A percentile compares a stretch with the other conserved stretches of the same genome.
These are phyloP conservation scores for Euura saliciscinereae DNA, from an alignment of 1,140 invertebrate genomes.

Conservation along the genomic window DNA sequence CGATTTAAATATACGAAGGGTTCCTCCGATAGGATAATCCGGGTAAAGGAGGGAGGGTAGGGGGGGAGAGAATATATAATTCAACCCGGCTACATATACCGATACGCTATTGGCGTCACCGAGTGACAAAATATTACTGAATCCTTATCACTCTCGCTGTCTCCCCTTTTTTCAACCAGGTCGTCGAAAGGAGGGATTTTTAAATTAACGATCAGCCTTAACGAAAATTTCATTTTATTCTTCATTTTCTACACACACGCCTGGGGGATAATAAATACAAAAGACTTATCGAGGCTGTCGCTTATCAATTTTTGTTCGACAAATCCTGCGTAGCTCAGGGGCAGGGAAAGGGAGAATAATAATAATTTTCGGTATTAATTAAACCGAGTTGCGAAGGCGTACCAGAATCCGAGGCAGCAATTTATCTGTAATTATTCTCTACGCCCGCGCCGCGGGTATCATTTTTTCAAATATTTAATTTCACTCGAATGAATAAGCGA, in stretches of 20 bases:
- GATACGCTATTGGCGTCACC: not conserved
- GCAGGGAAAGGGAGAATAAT: too few relatives aligned
- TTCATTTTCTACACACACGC: not conserved
- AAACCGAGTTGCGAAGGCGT: too few relatives aligned
- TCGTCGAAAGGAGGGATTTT: not conserved
- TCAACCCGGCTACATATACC: not conserved
- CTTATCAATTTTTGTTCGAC: not conserved
- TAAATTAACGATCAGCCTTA: not conserved
- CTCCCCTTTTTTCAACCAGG: slow-evolving; percentile 9
- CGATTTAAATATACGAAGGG: slow-evolving; percentile 43
- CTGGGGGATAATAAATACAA: not conserved
- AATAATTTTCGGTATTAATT: too few relatives aligned
- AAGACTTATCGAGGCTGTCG: not conserved
- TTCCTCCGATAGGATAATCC: slow-evolving; percentile 7
- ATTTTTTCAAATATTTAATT: slow-evolving; percentile 1
- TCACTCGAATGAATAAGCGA: too few relatives aligned
- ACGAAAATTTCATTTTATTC: too few relatives aligned
- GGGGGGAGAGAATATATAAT: not conserved
- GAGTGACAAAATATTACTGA: slow-evolving; percentile 10
- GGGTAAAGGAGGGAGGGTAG: not conserved
- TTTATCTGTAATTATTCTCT: too few relatives aligned
- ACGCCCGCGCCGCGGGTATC: too few relatives aligned
- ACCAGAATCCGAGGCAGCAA: too few relatives aligned
- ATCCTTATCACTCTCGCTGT: slow-evolving; percentile 9
- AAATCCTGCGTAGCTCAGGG: not conserved